Percentiles rank a stretch among this genome's conserved stretches.
Evolutionary conservation across 2,888 invertebrate species (phyloP).

Genomic region (Pandemis corylana): DNA sequence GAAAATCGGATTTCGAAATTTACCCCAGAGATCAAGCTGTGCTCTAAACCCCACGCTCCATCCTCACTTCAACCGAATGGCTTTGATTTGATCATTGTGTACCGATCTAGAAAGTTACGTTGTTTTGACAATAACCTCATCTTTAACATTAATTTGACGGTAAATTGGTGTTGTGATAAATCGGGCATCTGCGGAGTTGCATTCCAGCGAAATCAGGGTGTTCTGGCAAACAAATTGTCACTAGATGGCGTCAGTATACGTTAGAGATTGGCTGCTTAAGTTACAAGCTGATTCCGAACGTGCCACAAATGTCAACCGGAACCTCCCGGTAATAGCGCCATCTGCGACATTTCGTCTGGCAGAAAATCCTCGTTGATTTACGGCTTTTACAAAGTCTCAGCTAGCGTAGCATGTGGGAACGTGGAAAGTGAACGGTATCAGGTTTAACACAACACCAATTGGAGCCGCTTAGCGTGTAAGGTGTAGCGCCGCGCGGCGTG

Average conservation of each 20-base stretch:
- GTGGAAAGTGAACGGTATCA: too few relatives aligned
- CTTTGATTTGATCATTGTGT: background rate
- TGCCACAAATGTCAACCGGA: too few relatives aligned
- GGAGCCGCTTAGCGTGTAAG: background rate
- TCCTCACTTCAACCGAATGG: constrained; percentile 14
- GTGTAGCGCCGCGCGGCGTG: background rate
- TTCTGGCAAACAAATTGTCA: too few relatives aligned
- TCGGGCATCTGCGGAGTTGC: background rate
- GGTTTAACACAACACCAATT: background rate
- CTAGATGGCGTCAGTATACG: too few relatives aligned
- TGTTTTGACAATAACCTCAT: background rate
- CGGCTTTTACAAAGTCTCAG: too few relatives aligned
- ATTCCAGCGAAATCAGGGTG: background rate
- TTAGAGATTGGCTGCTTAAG: too few relatives aligned
- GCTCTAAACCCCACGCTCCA: constrained; percentile 8
- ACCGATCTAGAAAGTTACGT: background rate
- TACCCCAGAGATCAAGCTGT: constrained; percentile 5
- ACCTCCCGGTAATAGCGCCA: too few relatives aligned
- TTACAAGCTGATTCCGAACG: too few relatives aligned
- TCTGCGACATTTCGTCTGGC: too few relatives aligned
- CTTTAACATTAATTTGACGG: background rate
- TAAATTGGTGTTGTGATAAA: background rate
- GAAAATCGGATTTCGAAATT: background rate
- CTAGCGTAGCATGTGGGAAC: too few relatives aligned
- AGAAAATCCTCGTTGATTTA: too few relatives aligned